phyloP scores from a whole-genome alignment of 2,797 vertebrate species.

The Centropyge bicolor region DNA sequence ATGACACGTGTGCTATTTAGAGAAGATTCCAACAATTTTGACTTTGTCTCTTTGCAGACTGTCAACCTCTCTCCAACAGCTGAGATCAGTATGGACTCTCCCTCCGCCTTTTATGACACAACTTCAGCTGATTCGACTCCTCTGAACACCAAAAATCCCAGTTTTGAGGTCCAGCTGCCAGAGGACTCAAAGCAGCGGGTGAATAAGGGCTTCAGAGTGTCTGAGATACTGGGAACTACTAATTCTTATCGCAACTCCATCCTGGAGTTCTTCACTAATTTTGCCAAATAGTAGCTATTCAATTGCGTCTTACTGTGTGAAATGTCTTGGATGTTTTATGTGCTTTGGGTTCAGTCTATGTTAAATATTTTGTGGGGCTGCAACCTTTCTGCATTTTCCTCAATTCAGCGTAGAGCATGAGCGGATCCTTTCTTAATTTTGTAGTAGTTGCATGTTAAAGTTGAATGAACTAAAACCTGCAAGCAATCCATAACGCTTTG shows the following conservation, averaged over 20 bases:
- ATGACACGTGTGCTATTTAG: not conserved
- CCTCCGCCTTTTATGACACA: slow-evolving; percentile 87
- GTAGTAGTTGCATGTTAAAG: slow-evolving; percentile 69
- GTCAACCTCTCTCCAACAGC: slow-evolving; percentile 92
- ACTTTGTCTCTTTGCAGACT: slow-evolving; percentile 83
- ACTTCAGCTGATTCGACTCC: slow-evolving; percentile 85
- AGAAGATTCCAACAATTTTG: slow-evolving; percentile 15
- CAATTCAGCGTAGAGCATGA: slow-evolving; percentile 62
- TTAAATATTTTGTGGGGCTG: slow-evolving; percentile 41
- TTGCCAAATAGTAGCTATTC: slow-evolving; percentile 76
- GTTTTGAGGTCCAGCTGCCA: slow-evolving; percentile 89
- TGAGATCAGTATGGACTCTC: slow-evolving; percentile 89
- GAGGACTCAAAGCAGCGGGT: slow-evolving; percentile 89
- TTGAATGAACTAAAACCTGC: slow-evolving; percentile 64
- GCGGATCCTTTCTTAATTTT: slow-evolving; percentile 45
- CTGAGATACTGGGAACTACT: slow-evolving; percentile 83
- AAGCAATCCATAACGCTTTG: slow-evolving; percentile 55
- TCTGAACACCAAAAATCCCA: slow-evolving; percentile 88
- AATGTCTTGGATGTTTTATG: slow-evolving; percentile 54
- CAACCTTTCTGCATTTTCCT: slow-evolving; percentile 59
- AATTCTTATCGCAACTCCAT: slow-evolving; percentile 79
- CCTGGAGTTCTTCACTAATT: slow-evolving; percentile 83
- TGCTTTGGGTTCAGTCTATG: slow-evolving; percentile 60
- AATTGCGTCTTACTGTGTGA: slow-evolving; percentile 42
- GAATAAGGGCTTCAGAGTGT: slow-evolving; percentile 90